Evolutionary conservation across 2,888 invertebrate species (phyloP), one percentile per base, ranked within the genome.

Genomic region (Drosophila gaucha): DNA sequence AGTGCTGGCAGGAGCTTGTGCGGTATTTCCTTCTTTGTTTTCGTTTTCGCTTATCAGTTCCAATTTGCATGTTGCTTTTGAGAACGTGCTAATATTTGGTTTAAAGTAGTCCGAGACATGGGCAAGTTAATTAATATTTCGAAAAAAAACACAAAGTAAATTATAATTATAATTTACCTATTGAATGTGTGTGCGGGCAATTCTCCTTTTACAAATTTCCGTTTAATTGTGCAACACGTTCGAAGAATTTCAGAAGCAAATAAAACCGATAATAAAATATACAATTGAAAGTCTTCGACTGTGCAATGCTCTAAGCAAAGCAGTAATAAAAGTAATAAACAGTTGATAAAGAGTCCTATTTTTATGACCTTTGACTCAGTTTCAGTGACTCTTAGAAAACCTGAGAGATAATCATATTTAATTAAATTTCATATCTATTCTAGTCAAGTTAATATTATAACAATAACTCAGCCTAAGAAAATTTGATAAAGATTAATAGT

Each of bases 31-130:
- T 62, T 69, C 60, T 18, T 35, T 35, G 6, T 8, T 8, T 22
- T n/a, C n/a, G n/a, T n/a, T n/a, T 10, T 12, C 24, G 35, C 59
- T 71, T 73, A 75, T 73, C 76, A 66, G 46, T 49, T 65, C 52
- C 56, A 50, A 75, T 71, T 73, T 73, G 71, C 75, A 73, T 73
- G 30, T 51, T 31, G 51, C 39, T 31, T 16, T 30, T 8, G 51
- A 43, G 51, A 54, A 54, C 69, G 63, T 59, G 71, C 59, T 50
- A 73, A 73, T 73, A 73, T 73, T 73, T 64, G 52, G 36, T 39
- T 59, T 64, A 3, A 18, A 56, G 31, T 28, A 47, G 26, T 14
- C 12, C 9, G 31, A 33, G 33, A 30, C 49, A 58, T 47, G n/a
- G 59, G 36, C 38, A 20, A 52, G 31, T 52, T 73, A 73, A 73